Evolutionary conservation across 2,888 invertebrate species (phyloP).

Genomic region (Lochmaea crataegi): DNA sequence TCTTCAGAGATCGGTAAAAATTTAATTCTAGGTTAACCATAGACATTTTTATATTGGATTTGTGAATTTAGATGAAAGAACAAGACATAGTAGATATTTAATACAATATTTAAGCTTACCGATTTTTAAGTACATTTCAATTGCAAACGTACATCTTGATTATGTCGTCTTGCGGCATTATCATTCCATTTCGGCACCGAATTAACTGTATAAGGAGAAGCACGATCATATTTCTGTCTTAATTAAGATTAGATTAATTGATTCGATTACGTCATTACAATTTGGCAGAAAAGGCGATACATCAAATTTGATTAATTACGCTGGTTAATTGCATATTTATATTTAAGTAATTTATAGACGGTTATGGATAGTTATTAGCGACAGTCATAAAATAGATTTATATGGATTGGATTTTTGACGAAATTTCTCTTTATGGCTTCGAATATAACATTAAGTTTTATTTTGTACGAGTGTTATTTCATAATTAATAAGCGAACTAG

Average conservation of each 20-base stretch:
- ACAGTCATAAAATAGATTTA: conserved; percentile 9
- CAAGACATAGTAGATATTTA: too few species aligned
- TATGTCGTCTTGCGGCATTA: conserved; percentile 2
- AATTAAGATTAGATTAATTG: conserved; percentile 31
- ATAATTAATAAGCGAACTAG: too few species aligned
- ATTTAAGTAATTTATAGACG: conserved; percentile 24
- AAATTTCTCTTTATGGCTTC: neutral
- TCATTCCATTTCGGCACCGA: conserved; percentile 15
- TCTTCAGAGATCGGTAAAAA: too few species aligned
- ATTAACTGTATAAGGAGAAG: conserved; percentile 20
- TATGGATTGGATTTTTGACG: neutral
- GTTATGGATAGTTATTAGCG: conserved; percentile 10
- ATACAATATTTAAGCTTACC: too few species aligned
- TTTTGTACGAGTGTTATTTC: neutral
- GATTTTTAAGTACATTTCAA: conserved; percentile 10
- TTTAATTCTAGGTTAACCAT: too few species aligned
- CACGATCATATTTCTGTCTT: conserved; percentile 26
- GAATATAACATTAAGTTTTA: too few species aligned
- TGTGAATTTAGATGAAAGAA: too few species aligned
- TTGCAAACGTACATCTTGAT: conserved; percentile 21
- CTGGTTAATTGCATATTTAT: conserved; percentile 37
- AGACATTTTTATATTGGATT: too few species aligned
- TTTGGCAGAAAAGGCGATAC: conserved; percentile 33
- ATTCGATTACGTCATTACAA: conserved; percentile 28
- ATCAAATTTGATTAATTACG: conserved; percentile 40